Evolutionary conservation across 1,140 invertebrate species (phyloP), one percentile per base, ranked within the genome.

Genomic region (Galleria mellonella): DNA sequence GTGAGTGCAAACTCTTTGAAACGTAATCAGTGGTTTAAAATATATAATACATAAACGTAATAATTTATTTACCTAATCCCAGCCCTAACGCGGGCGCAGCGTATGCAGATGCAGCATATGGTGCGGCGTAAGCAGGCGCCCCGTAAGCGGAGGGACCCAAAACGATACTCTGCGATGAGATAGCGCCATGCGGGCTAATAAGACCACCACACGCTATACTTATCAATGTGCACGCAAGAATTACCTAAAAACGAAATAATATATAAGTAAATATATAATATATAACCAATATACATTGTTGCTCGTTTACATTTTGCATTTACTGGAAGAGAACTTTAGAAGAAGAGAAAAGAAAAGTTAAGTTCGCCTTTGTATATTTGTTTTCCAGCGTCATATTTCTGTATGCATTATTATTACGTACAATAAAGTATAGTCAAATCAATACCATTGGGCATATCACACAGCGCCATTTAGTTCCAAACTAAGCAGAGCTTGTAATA

Each of bases 91-190:
- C 55, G 27, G 59, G 51, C 10, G 43, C 50, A n/a, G 52, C 62
- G 1, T n/a, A n/a, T n/a, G n/a, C 55, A 29, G 59, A 48, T 17
- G 43, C 50, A n/a, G 52, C 62, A 0, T 50, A 52, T 5, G 41
- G 50, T 23, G 17, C 17, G 13, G 47, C 63, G 5, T 60, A 51
- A 6, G 17, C 17, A 2, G 17, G 17, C 14, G 63, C 65, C 3
- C 53, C 52, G 4, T 68, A 55, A 1, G 63, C 75, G 9, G 64
- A 65, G 14, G 70, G 66, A 2, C 77, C 79, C 2, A 83, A 45
- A 1, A 82, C 72, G 36, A 82, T 67, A 50, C 75, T 79, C 40
- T 76, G 69, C 5, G 71, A 66, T 4, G 76, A 81, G n/a, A 81
- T 45, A 2, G 74, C 77, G n/a, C 77, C 81, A 29, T 81, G 75